These are phyloP conservation scores for Hymenochirus boettgeri DNA, from an alignment of 2,113 vertebrate species.

Conservation along the genomic window DNA sequence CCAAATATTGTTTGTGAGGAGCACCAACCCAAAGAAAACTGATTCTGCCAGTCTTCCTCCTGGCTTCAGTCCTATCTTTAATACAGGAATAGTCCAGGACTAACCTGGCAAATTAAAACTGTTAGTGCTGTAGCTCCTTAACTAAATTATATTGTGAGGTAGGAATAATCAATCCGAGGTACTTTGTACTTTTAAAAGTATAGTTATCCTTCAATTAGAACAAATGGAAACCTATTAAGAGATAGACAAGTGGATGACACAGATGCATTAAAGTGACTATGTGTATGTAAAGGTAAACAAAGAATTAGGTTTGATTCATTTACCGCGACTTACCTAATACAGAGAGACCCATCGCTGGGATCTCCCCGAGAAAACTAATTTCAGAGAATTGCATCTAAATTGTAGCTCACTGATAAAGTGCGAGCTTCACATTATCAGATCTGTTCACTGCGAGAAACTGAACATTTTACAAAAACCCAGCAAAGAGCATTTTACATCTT, in stretches of 20 bases:
- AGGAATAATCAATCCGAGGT: too few species aligned
- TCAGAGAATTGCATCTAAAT: neutral
- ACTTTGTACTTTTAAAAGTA: too few species aligned
- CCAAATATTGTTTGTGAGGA: too few species aligned
- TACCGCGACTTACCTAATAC: slow-evolving; percentile 44
- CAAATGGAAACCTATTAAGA: too few species aligned
- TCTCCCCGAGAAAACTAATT: neutral
- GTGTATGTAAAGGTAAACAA: slow-evolving; percentile 1
- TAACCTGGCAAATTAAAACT: too few species aligned
- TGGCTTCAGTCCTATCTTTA: too few species aligned
- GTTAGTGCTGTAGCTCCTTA: too few species aligned
- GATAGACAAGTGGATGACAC: neutral
- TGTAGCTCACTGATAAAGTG: neutral
- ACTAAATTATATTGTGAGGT: too few species aligned
- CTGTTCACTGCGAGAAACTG: slow-evolving; percentile 47
- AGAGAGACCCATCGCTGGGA: neutral
- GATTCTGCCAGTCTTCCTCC: too few species aligned
- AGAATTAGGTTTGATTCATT: neutral
- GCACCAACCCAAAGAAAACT: too few species aligned
- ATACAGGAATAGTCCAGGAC: too few species aligned
- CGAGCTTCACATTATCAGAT: slow-evolving; percentile 61
- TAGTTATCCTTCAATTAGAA: too few species aligned
- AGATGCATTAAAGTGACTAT: slow-evolving; percentile 13
- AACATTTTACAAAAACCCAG: slow-evolving; percentile 55
- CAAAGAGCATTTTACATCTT: slow-evolving; percentile 63